Evolutionary conservation across 2,888 invertebrate species (phyloP).

Genomic region (Elgonia sp.): DNA sequence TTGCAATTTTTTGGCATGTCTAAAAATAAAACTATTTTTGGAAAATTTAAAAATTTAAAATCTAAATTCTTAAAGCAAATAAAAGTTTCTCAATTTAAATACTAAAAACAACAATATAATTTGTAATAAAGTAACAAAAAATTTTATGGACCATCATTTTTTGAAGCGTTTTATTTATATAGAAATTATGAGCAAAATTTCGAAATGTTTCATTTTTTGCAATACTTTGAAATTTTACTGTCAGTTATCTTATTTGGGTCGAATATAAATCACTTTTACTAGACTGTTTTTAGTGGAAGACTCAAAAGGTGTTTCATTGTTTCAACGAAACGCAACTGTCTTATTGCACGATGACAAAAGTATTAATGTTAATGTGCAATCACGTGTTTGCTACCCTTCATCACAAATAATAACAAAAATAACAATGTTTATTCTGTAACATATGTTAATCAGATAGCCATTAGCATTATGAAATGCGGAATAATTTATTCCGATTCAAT

Average conservation of each 20-base stretch:
- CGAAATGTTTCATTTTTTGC: conserved; percentile 1
- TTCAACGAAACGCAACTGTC: neutral
- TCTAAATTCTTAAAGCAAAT: too few species aligned
- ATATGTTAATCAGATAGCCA: conserved; percentile 22
- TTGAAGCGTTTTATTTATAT: neutral
- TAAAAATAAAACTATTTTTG: too few species aligned
- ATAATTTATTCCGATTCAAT: conserved; percentile 22
- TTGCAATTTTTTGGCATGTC: too few species aligned
- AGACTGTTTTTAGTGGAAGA: neutral
- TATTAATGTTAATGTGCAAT: neutral
- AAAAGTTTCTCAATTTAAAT: too few species aligned
- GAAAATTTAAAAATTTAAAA: too few species aligned
- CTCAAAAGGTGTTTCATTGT: neutral
- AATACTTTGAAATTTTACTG: neutral
- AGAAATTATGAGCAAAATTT: conserved; percentile 5
- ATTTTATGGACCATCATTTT: neutral
- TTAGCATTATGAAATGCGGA: neutral
- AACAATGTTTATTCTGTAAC: neutral
- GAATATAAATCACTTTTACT: neutral
- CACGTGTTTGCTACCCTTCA: neutral
- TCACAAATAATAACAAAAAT: neutral
- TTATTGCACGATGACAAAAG: neutral
- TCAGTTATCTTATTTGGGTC: neutral
- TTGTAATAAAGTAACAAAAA: too few species aligned
- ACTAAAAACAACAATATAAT: too few species aligned